phyloP scores from a whole-genome alignment of 2,888 invertebrate genomes.

The Aspidapion aeneum region DNA sequence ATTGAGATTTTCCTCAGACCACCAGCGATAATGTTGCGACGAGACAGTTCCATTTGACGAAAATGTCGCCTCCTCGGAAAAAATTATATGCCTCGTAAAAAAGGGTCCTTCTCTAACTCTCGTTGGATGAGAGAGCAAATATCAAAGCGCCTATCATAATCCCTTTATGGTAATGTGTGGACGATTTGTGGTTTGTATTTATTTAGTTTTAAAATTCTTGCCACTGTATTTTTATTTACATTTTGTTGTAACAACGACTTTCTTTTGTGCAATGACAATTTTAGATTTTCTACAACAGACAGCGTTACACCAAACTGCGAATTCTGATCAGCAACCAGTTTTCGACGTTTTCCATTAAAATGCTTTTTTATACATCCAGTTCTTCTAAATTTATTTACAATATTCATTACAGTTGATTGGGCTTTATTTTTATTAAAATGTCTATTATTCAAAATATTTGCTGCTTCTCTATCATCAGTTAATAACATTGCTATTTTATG shows the following conservation, averaged over 20 bases:
- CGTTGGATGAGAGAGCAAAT: no score
- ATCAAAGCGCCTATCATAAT: neutral
- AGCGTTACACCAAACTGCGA: slow-evolving; percentile 8
- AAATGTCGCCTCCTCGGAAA: no score
- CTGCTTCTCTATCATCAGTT: no score
- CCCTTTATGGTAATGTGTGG: slow-evolving; percentile 7
- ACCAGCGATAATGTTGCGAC: slow-evolving; percentile 10
- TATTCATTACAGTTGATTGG: no score
- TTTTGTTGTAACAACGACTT: slow-evolving; percentile 10
- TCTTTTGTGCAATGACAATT: no score
- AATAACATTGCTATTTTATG: no score
- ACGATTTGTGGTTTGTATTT: slow-evolving; percentile 9
- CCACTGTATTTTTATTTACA: slow-evolving; percentile 3
- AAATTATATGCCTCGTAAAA: slow-evolving; percentile 7
- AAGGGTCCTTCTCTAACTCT: no score
- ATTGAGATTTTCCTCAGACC: slow-evolving; percentile 7
- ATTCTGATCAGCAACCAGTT: neutral
- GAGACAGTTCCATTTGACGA: neutral
- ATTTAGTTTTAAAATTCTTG: slow-evolving; percentile 5
- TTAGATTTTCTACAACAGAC: slow-evolving; percentile 11
- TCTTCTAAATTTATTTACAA: no score
- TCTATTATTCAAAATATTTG: no score
- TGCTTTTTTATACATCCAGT: no score
- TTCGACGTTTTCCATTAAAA: neutral
- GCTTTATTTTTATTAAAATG: no score